Evolutionary conservation across 2,113 vertebrate species (phyloP), one percentile per base, ranked within the genome.

Genomic region (Bubo blakistoni): DNA sequence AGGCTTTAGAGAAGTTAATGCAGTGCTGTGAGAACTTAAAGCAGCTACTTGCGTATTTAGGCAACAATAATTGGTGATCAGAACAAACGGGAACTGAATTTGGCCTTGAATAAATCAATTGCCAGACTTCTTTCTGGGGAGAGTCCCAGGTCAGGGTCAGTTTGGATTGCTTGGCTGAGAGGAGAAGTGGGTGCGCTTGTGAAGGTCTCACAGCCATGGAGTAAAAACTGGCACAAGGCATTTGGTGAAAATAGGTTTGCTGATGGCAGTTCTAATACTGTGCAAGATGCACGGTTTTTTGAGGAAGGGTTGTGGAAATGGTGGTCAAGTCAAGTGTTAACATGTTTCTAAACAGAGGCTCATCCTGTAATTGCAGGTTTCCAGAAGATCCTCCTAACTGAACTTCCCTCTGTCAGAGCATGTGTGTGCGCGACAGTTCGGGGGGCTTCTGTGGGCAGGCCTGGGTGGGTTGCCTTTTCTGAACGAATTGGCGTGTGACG

Each of bases 21-120:
- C 16, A 40, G 25, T 59, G 51, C n/a, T 57, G 14, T 24, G 44
- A 58, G 79, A 69, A 25, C 42, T 85, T 92, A 26, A 92, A 74
- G n/a, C 3, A 77, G 58, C 34, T 72, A 25, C 36, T 92, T 30
- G 13, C 67, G 22, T 93, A 42, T 92, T 92, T 93, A 73, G 74
- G 59, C 22, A 91, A 26, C 5, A 18, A 34, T 92, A 61, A 32
- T 38, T 78, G 38, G 59, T 72, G 66, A 61, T 66, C 59, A 90
- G 85, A 89, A 80, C 70, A 85, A 90, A 82, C 51, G 26, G 70
- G 52, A 96, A 36, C 82, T 63, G 62, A 87, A 57, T 52, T 78
- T 81, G 74, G 59, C 79, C 66, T 94, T 71, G 36, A 79, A 77
- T 82, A 90, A 97, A 95, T 87, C 30, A 73, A 40, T 81, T 78